Percentiles rank a stretch among this genome's conserved stretches.
Evolutionary conservation across 1,140 invertebrate species (phyloP).

Genomic region (Linepithema humile): DNA sequence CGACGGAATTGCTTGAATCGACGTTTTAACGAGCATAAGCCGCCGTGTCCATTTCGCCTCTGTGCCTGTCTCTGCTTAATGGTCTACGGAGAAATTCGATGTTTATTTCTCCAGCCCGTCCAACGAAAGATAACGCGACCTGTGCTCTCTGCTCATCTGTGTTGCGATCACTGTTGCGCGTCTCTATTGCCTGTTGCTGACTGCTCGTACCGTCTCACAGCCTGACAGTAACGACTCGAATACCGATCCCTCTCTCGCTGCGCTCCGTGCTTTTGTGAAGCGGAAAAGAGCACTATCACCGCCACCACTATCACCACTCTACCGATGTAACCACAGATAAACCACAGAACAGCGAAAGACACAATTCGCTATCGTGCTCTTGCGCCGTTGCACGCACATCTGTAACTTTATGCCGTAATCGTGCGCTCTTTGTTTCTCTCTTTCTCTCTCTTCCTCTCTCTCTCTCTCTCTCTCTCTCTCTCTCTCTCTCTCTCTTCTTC

Average conservation of each 20-base stretch:
- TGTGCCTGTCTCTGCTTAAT: conserved; percentile 59
- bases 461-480: conserved; percentile 20
- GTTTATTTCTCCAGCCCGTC: neutral
- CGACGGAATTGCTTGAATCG: neutral
- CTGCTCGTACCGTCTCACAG: conserved; percentile 60
- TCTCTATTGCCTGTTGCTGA: conserved; percentile 68
- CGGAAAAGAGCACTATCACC: neutral
- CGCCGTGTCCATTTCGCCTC: conserved; percentile 44
- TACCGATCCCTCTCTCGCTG: neutral
- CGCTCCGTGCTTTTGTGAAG: neutral
- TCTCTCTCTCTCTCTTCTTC: conserved; percentile 39
- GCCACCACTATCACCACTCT: neutral
- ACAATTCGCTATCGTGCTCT: conserved; percentile 18
- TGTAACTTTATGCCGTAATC: neutral
- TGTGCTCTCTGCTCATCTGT: conserved; percentile 62
- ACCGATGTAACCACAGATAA: no score
- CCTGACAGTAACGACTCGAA: conserved; percentile 42
- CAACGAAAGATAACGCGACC: conserved; percentile 43
- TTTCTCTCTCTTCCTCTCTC: neutral
- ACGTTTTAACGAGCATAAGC: conserved; percentile 8
- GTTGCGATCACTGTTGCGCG: conserved; percentile 64
- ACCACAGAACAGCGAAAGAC: neutral
- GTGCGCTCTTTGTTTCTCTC: neutral
- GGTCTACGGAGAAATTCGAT: conserved; percentile 35
- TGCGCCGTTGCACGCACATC: conserved; percentile 41